These are phyloP conservation scores for Branchinecta lindahli DNA, from an alignment of 1,140 invertebrate species.

Conservation along the genomic window DNA sequence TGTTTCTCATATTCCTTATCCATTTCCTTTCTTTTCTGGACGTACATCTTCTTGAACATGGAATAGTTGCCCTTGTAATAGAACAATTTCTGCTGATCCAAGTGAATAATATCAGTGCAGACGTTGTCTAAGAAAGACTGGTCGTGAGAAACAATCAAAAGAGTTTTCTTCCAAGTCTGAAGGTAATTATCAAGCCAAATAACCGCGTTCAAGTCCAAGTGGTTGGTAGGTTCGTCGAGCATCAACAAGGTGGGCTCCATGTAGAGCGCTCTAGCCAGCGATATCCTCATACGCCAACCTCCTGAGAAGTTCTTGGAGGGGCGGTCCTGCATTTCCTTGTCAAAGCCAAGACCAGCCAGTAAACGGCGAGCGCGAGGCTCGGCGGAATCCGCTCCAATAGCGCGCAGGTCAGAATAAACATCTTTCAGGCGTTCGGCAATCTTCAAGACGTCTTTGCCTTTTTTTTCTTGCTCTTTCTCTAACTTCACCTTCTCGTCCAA, in stretches of 20 bases:
- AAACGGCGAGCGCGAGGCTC: constrained; percentile 88
- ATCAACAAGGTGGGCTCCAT: constrained; percentile 86
- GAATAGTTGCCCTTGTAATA: constrained; percentile 98
- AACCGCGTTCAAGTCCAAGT: constrained; percentile 90
- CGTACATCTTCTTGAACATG: constrained; percentile 98
- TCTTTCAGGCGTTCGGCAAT: constrained; percentile 29
- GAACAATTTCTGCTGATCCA: constrained; percentile 83
- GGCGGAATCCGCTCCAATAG: constrained; percentile 90
- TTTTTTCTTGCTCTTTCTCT: constrained; percentile 46
- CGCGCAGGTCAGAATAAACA: constrained; percentile 88
- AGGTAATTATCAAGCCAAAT: constrained; percentile 99
- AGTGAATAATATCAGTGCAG: constrained; percentile 95
- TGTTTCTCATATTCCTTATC: constrained; percentile 98
- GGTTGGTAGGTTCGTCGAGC: constrained; percentile 91
- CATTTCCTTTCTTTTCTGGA: constrained; percentile 86
- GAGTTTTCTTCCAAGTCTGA: constrained; percentile 93
- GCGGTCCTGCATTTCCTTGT: constrained; percentile 78
- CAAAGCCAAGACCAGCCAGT: constrained; percentile 91
- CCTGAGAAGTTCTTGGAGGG: constrained; percentile 92
- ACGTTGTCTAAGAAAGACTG: constrained; percentile 98
- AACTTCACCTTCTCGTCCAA: constrained; percentile 68
- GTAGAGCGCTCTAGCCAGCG: constrained; percentile 72
- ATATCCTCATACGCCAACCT: constrained; percentile 97
- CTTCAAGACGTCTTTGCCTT: constrained; percentile 41
- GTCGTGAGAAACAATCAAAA: constrained; percentile 96